phyloP scores from a whole-genome alignment of 2,797 vertebrate species.

The Gymnoscopelus braueri region DNA sequence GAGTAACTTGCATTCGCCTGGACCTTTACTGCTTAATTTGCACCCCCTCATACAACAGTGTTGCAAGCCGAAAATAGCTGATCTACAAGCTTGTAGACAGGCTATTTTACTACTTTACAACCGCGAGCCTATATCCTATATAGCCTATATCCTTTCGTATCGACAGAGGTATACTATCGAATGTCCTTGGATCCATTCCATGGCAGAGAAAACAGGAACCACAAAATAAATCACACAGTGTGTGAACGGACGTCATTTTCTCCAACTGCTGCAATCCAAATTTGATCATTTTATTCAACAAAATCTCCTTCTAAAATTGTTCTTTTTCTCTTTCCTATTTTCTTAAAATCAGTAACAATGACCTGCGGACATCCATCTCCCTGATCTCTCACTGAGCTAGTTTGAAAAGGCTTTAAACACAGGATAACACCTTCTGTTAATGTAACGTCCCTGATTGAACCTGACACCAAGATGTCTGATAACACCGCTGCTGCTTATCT shows the following conservation, averaged over 20 bases:
- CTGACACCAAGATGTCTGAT: conserved; percentile 70
- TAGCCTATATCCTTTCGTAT: not conserved
- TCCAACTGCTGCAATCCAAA: not conserved
- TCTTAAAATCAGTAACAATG: conserved; percentile 27
- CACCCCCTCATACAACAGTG: too few species aligned
- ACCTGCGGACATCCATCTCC: conserved; percentile 20
- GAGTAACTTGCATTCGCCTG: too few species aligned
- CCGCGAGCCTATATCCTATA: too few species aligned
- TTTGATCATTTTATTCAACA: not conserved
- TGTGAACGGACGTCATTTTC: not conserved
- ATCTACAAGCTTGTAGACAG: too few species aligned
- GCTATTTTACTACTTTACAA: too few species aligned
- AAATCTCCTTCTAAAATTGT: conserved; percentile 21
- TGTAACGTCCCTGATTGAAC: conserved; percentile 53
- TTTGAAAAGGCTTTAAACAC: conserved; percentile 65
- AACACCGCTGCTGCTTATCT: conserved; percentile 57
- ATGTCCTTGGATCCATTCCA: not conserved
- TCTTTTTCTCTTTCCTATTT: conserved; percentile 21
- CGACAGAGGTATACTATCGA: not conserved
- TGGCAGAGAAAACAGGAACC: not conserved
- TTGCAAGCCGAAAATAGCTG: too few species aligned
- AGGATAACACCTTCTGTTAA: conserved; percentile 68
- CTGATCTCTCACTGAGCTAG: conserved; percentile 61
- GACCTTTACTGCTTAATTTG: too few species aligned
- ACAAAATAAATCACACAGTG: not conserved